Conservation (phyloP, 2,113 vertebrate species). For the Scolopax mira region DNA sequence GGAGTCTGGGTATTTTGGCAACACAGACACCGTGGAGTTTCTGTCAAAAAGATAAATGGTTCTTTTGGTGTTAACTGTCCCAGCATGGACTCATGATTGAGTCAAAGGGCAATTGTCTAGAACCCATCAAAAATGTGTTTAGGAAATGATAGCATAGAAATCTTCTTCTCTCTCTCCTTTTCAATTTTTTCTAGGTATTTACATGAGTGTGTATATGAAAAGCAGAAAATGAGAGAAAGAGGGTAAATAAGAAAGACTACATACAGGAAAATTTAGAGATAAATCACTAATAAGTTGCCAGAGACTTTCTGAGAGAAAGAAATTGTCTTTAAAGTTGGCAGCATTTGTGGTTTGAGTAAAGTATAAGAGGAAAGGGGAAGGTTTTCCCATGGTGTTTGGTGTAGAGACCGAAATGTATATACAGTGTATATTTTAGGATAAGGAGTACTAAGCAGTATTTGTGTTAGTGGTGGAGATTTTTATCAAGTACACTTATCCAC, state of each 20-base stretch:
- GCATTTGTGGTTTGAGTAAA: background rate
- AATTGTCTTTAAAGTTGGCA: accelerated
- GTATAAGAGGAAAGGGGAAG: background rate
- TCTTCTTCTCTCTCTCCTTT: background rate
- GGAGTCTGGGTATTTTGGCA: background rate
- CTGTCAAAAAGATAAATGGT: accelerated
- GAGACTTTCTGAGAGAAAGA: background rate
- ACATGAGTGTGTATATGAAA: accelerated
- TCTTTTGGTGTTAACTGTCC: background rate
- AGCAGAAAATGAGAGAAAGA: background rate
- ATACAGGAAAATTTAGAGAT: background rate
- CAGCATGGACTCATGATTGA: too few relatives aligned
- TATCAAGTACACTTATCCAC: background rate
- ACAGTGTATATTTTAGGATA: background rate
- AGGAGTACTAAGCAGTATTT: background rate
- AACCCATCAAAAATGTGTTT: background rate
- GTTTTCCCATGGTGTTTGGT: background rate
- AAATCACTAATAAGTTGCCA: background rate
- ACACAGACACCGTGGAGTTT: accelerated
- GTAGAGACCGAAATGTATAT: background rate
- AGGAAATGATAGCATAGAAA: background rate
- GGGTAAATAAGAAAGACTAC: background rate
- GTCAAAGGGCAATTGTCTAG: background rate
- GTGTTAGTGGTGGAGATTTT: background rate
- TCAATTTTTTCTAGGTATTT: background rate